phyloP scores from a whole-genome alignment of 2,113 vertebrate genomes.

The Pelodiscus sinensis region DNA sequence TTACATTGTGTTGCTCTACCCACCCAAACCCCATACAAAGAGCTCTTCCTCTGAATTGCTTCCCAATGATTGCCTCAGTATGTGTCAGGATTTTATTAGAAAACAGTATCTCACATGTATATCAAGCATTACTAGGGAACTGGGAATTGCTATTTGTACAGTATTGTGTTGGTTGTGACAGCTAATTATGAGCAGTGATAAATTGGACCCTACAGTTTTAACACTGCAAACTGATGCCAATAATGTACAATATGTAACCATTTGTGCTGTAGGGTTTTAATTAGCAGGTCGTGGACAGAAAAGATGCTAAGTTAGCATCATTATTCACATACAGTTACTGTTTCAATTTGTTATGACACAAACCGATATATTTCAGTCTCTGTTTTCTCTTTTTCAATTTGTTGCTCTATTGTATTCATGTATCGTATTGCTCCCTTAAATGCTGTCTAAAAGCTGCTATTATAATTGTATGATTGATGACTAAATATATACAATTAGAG shows the following conservation, averaged over 20 bases:
- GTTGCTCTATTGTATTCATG: background rate
- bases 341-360: background rate
- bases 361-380: background rate
- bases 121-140: background rate
- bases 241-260: background rate
- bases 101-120: background rate
- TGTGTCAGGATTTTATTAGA: background rate
- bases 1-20: background rate
- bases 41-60: background rate
- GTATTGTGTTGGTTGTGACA: background rate
- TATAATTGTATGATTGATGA: background rate
- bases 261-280: background rate
- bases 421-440: background rate
- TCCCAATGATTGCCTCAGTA: background rate
- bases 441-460: background rate
- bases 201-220: background rate
- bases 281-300: background rate
- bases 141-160: background rate
- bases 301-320: background rate
- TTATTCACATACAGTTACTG: background rate
- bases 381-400: background rate
- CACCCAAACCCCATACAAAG: background rate
- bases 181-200: background rate
- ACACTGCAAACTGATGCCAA: background rate
- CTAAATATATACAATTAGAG: background rate